phyloP scores from a whole-genome alignment of 2,797 vertebrate species.

The Pristis pectinata region DNA sequence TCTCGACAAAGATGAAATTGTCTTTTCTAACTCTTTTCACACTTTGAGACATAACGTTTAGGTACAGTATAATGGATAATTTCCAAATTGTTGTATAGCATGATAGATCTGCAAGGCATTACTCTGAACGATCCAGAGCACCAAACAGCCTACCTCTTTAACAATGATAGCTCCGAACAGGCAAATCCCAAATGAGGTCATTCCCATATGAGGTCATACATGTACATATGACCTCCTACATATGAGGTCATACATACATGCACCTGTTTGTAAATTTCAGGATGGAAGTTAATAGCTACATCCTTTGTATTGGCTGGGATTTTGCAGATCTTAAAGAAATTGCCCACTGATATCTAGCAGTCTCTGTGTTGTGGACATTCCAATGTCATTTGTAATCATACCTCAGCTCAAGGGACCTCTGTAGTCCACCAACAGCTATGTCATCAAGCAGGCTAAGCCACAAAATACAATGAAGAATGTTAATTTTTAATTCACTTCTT shows the following conservation, averaged over 20 bases:
- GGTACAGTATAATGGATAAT: neutral
- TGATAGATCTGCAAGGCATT: neutral
- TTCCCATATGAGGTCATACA: neutral
- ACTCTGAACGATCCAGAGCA: neutral
- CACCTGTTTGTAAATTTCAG: neutral
- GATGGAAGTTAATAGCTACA: neutral
- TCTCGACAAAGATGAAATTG: neutral
- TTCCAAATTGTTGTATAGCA: neutral
- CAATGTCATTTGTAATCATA: too few species aligned
- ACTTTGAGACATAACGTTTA: neutral
- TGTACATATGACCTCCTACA: too few species aligned
- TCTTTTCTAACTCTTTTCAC: neutral
- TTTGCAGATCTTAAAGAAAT: too few species aligned
- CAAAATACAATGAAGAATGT: too few species aligned
- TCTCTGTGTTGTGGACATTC: too few species aligned
- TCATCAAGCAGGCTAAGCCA: too few species aligned
- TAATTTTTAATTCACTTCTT: too few species aligned
- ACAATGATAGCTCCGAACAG: neutral
- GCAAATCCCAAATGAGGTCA: neutral
- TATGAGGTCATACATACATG: too few species aligned
- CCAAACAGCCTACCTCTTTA: neutral
- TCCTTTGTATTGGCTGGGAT: neutral
- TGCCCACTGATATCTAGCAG: too few species aligned
- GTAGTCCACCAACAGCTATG: too few species aligned
- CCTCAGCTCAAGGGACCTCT: too few species aligned